Evolutionary conservation across 2,888 invertebrate genomes (phyloP).

Genomic region (Dexiosoma caninum): DNA sequence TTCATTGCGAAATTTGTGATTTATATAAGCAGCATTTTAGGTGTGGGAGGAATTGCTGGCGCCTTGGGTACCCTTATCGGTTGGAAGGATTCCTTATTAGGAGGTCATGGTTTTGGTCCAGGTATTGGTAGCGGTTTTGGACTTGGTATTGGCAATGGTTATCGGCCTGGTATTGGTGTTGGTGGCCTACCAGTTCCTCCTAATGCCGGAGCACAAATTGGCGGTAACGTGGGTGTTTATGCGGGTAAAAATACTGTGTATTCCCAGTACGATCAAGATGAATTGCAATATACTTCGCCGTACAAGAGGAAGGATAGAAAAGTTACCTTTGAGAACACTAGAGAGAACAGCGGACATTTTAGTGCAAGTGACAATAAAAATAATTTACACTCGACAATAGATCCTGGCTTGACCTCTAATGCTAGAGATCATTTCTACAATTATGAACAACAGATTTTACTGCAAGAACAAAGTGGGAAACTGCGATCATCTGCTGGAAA

Average conservation of each 20-base stretch:
- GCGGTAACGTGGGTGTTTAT: slow-evolving; percentile 66
- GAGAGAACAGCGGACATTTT: slow-evolving; percentile 60
- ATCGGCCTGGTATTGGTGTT: not conserved
- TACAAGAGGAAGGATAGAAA: slow-evolving; percentile 74
- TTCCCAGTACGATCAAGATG: slow-evolving; percentile 68
- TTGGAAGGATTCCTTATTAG: slow-evolving; percentile 51
- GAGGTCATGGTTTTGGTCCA: slow-evolving; percentile 28
- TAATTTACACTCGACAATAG: slow-evolving; percentile 1
- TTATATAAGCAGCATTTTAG: slow-evolving; percentile 84
- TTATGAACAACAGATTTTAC: slow-evolving; percentile 71
- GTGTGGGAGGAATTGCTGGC: slow-evolving; percentile 79
- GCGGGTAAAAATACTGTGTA: slow-evolving; percentile 71
- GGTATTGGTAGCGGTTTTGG: not conserved
- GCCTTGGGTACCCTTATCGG: slow-evolving; percentile 69
- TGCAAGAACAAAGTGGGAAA: slow-evolving; percentile 68
- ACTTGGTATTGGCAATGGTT: not conserved
- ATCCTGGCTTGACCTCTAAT: slow-evolving; percentile 50
- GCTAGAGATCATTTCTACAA: slow-evolving; percentile 75
- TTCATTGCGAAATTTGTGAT: slow-evolving; percentile 86
- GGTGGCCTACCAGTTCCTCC: not conserved
- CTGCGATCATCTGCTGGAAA: slow-evolving; percentile 55
- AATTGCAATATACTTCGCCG: slow-evolving; percentile 70
- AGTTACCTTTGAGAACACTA: slow-evolving; percentile 71
- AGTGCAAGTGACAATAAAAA: not conserved
- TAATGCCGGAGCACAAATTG: slow-evolving; percentile 52